Evolutionary conservation across 2,888 invertebrate species (phyloP), one percentile per base, ranked within the genome.

Genomic region (Dendrolimus pini): DNA sequence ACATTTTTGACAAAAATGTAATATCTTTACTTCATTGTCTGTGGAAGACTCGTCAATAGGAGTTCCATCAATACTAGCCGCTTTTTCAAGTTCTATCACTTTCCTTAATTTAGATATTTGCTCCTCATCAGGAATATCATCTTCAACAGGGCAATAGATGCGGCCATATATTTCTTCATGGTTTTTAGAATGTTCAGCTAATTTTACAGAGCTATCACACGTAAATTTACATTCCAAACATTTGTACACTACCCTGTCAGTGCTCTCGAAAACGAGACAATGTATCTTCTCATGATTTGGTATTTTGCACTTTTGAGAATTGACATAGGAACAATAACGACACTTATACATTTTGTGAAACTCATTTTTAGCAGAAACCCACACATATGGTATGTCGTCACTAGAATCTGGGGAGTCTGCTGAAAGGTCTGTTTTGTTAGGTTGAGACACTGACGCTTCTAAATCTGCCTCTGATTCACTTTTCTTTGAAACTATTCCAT

Each of bases 251-350:
- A 92, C 92, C 56, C 83, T 75, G 57, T 93, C 93, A 69, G 78
- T 85, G 57, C 91, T 89, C 65, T 92, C 93, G 66, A 87, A 85
- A 55, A 77, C 69, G 52, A 85, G 74, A 58, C 82, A 91, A 78
- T 96, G 96, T 93, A 96, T 95, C 75, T 94, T 94, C 79, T 97
- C 96, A 80, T 97, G 97, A 70, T 96, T 95, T 42, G 94, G 93
- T 60, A 97, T 94, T 78, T 96, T 96, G 54, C 94, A 93, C 71
- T 95, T 94, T 56, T 96, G 92, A n/a, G 94, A 91, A 75, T 96
- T 96, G 12, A 96, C 95, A 77, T 96, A 96, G 0, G 97, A 96
- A 76, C 97, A 97, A 76, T 93, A 94, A 42, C 95, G 92, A 76
- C 97, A 97, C 76, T 96, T 95, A 77, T 94, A 95, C 94, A 97